Percentiles rank a stretch among this genome's conserved stretches.
These are phyloP conservation scores for Serripes groenlandicus DNA, from an alignment of 2,888 invertebrate species.

Conservation along the genomic window DNA sequence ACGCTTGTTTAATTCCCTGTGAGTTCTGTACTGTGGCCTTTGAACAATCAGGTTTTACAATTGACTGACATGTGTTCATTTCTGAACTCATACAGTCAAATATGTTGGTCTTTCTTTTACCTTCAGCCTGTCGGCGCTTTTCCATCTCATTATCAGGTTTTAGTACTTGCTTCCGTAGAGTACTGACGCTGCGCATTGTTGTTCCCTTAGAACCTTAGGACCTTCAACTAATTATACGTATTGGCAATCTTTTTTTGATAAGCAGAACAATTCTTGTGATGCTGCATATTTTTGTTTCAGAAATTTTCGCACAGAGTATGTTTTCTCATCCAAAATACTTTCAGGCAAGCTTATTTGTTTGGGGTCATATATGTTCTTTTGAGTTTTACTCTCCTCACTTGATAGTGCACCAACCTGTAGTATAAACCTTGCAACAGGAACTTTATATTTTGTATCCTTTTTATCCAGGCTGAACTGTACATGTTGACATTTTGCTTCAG, in stretches of 20 bases:
- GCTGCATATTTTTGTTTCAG: slow-evolving; percentile 22
- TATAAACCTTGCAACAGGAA: slow-evolving; percentile 16
- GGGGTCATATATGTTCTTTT: slow-evolving; percentile 36
- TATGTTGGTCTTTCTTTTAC: neutral
- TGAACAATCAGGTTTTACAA: neutral
- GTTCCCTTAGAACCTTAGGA: slow-evolving; percentile 43
- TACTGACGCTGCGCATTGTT: slow-evolving; percentile 36
- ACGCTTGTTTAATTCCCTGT: neutral
- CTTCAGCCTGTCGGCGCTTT: neutral
- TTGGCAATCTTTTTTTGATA: neutral
- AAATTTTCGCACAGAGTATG: slow-evolving; percentile 29
- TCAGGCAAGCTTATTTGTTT: slow-evolving; percentile 5
- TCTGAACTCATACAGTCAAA: neutral
- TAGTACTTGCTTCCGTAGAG: neutral
- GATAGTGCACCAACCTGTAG: slow-evolving; percentile 31
- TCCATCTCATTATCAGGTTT: neutral
- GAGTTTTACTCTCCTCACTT: neutral
- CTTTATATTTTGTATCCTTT: slow-evolving; percentile 14
- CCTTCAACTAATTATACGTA: neutral
- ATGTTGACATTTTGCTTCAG: neutral
- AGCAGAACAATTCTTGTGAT: neutral
- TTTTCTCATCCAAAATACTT: slow-evolving; percentile 32
- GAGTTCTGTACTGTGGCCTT: neutral
- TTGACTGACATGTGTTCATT: slow-evolving; percentile 5
- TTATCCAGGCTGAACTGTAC: slow-evolving; percentile 13